Evolutionary conservation across 2,797 vertebrate species (phyloP), one percentile per base, ranked within the genome.

Genomic region (Scleropages formosus): DNA sequence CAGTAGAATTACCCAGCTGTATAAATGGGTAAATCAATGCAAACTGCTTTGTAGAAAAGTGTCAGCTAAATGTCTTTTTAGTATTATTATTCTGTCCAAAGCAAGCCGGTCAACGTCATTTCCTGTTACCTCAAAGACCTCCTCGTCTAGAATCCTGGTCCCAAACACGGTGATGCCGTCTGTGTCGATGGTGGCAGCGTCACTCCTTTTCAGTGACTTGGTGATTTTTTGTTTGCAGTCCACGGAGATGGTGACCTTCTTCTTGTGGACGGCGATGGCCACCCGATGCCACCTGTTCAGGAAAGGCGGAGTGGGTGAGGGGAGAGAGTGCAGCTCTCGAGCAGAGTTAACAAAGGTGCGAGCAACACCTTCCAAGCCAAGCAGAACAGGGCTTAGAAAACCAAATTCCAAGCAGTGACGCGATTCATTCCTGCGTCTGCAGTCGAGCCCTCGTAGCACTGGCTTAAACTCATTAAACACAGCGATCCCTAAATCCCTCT

Each of bases 231-330:
- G 97, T 83, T 95, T 97, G 87, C 98, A 99, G 83, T 99, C 96
- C 53, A 97, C 93, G 76, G 97, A 94, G 91, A 99, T 93, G 44
- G 96, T 98, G 85, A 97, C 95, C 4, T 89, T 95, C 87, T 96
- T 95, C 90, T 96, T 95, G 90, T 99, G 96, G 82, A 99, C 95
- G 2, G 98, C 99, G 87, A 99, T 96, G 64, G 96, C 97, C 66
- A 99, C 91, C 46, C 97, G 95, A 85, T 98, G 98, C 98, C 98
- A 99, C 91, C 98, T 99, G 83, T 76, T 78, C 39, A 72, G 63
- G 65, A 8, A 80, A 76, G 76, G 84, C 83, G 15, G 27, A 20
- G 77, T 78, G 26, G 74, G 24, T 59, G 85, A 81, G 80, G 65
- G 68, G 31, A 39, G 31, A 39, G 31, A 6, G 2, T 39, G 31